Evolutionary conservation across 2,888 invertebrate species (phyloP), one percentile per base, ranked within the genome.

Genomic region (Watsonalla cultraria): DNA sequence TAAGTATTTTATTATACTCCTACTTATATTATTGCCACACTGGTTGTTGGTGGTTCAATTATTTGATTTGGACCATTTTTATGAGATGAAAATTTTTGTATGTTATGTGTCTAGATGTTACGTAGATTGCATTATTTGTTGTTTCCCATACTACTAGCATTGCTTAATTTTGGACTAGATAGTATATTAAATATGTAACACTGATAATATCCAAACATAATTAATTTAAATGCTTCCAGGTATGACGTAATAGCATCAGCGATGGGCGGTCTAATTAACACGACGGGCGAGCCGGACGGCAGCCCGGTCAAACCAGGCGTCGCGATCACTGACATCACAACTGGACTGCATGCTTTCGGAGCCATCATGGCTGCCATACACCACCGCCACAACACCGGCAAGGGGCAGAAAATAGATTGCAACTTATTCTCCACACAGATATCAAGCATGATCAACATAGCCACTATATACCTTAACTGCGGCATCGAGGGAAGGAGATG

Each of bases 211-310:
- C n/a, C n/a, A n/a, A n/a, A n/a, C n/a, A n/a, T n/a, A n/a, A n/a
- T n/a, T n/a, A n/a, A n/a, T n/a, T 50, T 45, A 24, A 24, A 42
- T 47, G 6, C 13, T 55, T 84, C 47, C 70, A 91, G 91, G 2
- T 99, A 98, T 83, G 99, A 99, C 88, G 97, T 98, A 0, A 97
- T 99, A 64, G 98, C 98, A 0, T 95, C 98, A 11, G 98, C 98
- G 0, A 92, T 97, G 68, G 98, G 98, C 5, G 99, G 99, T 0
- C 88, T 99, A 0, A 72, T 99, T 33, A 94, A 97, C 73, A 95
- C 97, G 33, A 99, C 99, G 0, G 99, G 99, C 0, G 94, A 96
- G 50, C 91, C 91, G 65, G 87, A 94, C 67, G 97, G 98, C 0
- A 94, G 94, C 46, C 98, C 99, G 0, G 95, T 96, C 59, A 98